These are phyloP conservation scores for Haemorhous mexicanus DNA, from an alignment of 2,113 vertebrate genomes.

Conservation along the genomic window DNA sequence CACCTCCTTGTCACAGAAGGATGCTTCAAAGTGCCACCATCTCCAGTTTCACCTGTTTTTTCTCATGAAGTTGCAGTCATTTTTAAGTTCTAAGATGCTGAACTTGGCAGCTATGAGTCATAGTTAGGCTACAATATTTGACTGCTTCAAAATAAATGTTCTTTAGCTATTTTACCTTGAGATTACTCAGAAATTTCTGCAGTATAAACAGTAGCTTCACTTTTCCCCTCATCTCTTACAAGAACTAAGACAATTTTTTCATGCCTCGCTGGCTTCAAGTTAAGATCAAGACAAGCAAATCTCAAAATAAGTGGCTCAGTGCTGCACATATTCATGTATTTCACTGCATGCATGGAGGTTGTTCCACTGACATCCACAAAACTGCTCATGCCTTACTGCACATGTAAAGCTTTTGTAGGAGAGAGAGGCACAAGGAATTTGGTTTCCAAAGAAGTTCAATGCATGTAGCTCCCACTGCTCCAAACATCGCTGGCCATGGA, in stretches of 20 bases:
- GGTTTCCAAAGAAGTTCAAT: not conserved
- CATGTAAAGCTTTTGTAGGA: not conserved
- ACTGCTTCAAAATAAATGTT: not conserved
- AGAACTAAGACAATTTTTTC: not conserved
- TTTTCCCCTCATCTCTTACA: not conserved
- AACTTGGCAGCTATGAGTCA: slow-evolving; percentile 8
- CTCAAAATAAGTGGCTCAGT: not conserved
- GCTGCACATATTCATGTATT: not conserved
- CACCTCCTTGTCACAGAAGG: not conserved
- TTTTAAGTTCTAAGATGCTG: not conserved
- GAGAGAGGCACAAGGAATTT: not conserved
- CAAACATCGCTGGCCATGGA: not conserved
- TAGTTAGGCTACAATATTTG: not conserved
- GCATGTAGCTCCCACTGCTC: not conserved
- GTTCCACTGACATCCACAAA: not conserved
- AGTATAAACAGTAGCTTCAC: not conserved
- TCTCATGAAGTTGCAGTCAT: not conserved
- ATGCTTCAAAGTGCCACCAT: not conserved
- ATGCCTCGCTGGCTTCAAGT: not conserved
- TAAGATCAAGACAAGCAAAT: not conserved
- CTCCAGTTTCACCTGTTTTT: not conserved
- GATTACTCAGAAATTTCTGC: not conserved
- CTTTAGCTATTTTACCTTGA: not conserved
- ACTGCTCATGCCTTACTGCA: not conserved
- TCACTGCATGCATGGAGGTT: not conserved